Conservation (phyloP, 2,113 vertebrate species). For the Axis porcinus region DNA sequence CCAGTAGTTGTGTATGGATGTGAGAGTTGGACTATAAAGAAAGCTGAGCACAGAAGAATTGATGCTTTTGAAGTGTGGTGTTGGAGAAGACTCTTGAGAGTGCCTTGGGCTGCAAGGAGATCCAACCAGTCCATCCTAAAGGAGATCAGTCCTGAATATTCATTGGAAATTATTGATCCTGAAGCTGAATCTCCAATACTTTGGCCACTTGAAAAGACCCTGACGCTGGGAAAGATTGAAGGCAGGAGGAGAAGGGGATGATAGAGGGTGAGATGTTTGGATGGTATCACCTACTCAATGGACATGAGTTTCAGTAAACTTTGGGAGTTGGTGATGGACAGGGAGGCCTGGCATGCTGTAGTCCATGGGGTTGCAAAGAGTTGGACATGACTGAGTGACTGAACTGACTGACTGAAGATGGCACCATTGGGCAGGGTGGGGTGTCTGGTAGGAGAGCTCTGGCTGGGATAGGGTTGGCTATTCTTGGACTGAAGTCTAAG, state of each 20-base stretch:
- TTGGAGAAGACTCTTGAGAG: not conserved
- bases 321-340: not conserved
- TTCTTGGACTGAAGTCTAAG: not conserved
- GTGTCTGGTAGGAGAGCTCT: not conserved
- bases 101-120: not conserved
- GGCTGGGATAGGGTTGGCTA: not conserved
- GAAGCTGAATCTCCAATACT: not conserved
- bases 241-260: not conserved
- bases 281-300: not conserved
- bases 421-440: not conserved
- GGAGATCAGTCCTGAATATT: not conserved
- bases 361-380: not conserved
- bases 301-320: not conserved
- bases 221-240: not conserved
- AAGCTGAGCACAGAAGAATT: not conserved
- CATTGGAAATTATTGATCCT: not conserved
- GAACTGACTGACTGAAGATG: not conserved
- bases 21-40: not conserved
- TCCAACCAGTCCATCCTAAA: not conserved
- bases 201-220: not conserved
- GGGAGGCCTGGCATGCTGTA: not conserved
- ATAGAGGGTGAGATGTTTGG: not conserved
- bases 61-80: not conserved
- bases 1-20: not conserved
- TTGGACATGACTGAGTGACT: not conserved